Evolutionary conservation across 2,888 invertebrate genomes (phyloP).

Genomic region (Drosophila mercatorum): DNA sequence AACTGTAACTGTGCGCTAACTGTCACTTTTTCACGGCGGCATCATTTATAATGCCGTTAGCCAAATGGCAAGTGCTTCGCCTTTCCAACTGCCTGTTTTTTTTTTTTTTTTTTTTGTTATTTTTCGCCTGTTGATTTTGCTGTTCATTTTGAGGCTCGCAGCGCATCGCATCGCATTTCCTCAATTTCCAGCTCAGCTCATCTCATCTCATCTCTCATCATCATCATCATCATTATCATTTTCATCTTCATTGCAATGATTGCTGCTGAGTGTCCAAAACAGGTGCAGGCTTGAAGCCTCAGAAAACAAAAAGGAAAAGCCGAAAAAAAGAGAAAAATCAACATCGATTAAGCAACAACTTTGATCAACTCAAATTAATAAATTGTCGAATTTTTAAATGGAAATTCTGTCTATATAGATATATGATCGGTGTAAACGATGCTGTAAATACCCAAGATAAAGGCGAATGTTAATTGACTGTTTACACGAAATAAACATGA

Average conservation of each 20-base stretch:
- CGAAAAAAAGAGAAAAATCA: background rate
- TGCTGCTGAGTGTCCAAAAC: slow-evolving; percentile 35
- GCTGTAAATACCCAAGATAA: slow-evolving; percentile 7
- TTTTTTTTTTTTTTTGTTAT: slow-evolving; percentile 18
- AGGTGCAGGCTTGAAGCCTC: slow-evolving; percentile 38
- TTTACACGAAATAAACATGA: background rate
- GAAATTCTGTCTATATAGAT: slow-evolving; percentile 20
- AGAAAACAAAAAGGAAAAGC: background rate
- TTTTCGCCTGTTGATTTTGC: slow-evolving; percentile 48
- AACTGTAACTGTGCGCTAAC: slow-evolving; percentile 35
- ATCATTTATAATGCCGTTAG: slow-evolving; percentile 78
- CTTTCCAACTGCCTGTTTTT: slow-evolving; percentile 20
- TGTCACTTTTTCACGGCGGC: slow-evolving; percentile 72
- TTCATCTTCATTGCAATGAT: slow-evolving; percentile 9
- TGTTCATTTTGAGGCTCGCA: slow-evolving; percentile 44
- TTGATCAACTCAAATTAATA: slow-evolving; percentile 14
- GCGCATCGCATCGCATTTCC: slow-evolving; percentile 56
- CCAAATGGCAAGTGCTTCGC: slow-evolving; percentile 60
- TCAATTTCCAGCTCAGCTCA: slow-evolving; percentile 68
- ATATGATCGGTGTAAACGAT: slow-evolving; percentile 20
- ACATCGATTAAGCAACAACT: slow-evolving; percentile 31
- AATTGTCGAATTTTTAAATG: slow-evolving; percentile 9
- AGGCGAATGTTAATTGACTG: slow-evolving; percentile 12
- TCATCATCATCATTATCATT: slow-evolving; percentile 8
- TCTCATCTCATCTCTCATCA: slow-evolving; percentile 55